Evolutionary conservation across 2,888 invertebrate genomes (phyloP).

Genomic region (Hypena proboscidalis): DNA sequence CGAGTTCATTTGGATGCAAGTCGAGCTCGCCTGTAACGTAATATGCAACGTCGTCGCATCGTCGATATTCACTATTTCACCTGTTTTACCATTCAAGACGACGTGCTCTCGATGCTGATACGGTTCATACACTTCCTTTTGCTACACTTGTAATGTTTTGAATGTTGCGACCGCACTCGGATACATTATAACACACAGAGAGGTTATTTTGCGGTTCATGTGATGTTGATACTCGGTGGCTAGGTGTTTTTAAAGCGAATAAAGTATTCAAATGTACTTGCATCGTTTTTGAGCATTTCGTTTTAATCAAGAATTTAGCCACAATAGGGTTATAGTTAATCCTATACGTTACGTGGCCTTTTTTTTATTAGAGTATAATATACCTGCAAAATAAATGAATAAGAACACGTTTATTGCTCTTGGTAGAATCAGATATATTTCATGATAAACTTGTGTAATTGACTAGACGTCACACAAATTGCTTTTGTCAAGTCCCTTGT

Average conservation of each 20-base stretch:
- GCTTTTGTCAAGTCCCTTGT: constrained; percentile 16
- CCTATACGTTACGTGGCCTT: too few species aligned
- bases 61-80: constrained; percentile 47
- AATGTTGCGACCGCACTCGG: constrained; percentile 16
- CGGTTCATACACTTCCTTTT: constrained; percentile 42
- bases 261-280: too few species aligned
- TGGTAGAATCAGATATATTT: constrained; percentile 4
- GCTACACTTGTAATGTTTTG: constrained; percentile 29
- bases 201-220: too few species aligned
- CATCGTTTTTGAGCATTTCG: too few species aligned
- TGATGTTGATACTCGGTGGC: too few species aligned
- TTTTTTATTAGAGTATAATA: too few species aligned
- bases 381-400: too few species aligned
- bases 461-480: constrained; percentile 26
- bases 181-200: neutral
- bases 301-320: too few species aligned
- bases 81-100: constrained; percentile 45
- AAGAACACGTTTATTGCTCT: too few species aligned
- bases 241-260: too few species aligned
- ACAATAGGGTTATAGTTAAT: too few species aligned
- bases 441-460: constrained; percentile 26
- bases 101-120: constrained; percentile 41
- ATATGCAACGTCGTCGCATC: constrained; percentile 41
- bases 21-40: constrained; percentile 36
- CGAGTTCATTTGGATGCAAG: constrained; percentile 45